phyloP scores from a whole-genome alignment of 2,888 invertebrate genomes.

The Cryptocephalus primarius region DNA sequence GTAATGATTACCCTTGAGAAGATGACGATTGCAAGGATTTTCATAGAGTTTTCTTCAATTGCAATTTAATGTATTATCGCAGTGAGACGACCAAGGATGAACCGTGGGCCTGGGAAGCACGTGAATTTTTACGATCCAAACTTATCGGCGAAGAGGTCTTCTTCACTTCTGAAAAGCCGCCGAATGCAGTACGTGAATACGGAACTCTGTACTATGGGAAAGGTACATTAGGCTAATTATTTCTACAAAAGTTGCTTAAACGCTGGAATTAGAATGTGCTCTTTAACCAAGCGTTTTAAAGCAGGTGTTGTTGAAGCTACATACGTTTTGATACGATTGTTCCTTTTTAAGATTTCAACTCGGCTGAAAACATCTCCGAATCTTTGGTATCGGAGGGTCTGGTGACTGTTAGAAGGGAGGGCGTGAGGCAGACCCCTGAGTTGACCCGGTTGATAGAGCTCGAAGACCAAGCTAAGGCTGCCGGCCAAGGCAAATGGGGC shows the following conservation, averaged over 20 bases:
- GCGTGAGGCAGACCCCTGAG: conserved; percentile 54
- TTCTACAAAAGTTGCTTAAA: background rate
- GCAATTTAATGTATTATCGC: conserved; percentile 24
- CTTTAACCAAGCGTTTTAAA: no score
- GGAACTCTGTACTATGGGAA: conserved; percentile 79
- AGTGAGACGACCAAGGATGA: conserved; percentile 71
- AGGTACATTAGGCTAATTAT: conserved; percentile 39
- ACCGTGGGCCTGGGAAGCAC: conserved; percentile 95
- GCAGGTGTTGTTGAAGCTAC: background rate
- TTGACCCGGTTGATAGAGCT: conserved; percentile 63
- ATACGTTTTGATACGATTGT: background rate
- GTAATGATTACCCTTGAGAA: no score
- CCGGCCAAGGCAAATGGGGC: conserved; percentile 75
- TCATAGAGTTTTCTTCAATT: no score
- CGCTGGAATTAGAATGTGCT: no score
- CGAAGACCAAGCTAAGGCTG: conserved; percentile 82
- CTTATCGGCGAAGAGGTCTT: conserved; percentile 83
- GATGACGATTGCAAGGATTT: no score
- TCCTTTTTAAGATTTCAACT: conserved; percentile 39
- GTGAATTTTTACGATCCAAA: conserved; percentile 88
- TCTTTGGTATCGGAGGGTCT: conserved; percentile 81
- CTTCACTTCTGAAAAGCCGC: conserved; percentile 75
- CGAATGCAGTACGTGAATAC: conserved; percentile 77
- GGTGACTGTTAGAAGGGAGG: conserved; percentile 65
- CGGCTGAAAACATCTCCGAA: conserved; percentile 83